phyloP scores from a whole-genome alignment of 2,113 vertebrate species.

The Prinia subflava region DNA sequence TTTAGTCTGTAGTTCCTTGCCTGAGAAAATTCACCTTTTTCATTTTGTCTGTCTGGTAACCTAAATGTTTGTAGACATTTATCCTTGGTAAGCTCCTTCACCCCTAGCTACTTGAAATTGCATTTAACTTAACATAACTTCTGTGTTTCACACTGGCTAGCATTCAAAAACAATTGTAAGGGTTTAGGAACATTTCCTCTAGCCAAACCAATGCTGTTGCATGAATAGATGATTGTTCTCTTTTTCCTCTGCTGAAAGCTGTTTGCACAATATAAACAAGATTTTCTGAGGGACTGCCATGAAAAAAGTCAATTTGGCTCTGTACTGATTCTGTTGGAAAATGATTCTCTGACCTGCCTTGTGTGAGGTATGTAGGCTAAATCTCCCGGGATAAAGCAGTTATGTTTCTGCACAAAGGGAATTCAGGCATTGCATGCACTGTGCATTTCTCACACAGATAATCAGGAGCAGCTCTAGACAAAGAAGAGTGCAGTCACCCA shows the following conservation, averaged over 20 bases:
- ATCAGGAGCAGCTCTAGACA: background rate
- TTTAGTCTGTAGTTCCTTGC: background rate
- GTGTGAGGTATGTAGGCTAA: background rate
- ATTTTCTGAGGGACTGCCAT: background rate
- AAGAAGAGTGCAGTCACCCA: background rate
- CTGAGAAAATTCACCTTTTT: background rate
- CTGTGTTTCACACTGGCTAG: constrained; percentile 8
- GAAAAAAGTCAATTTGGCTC: background rate
- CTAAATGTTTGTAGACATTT: background rate
- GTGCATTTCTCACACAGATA: background rate
- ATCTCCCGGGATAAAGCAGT: background rate
- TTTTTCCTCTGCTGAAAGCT: constrained; percentile 17
- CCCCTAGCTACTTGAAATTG: background rate
- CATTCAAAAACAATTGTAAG: constrained; percentile 40
- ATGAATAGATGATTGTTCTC: constrained; percentile 55
- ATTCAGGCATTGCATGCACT: background rate
- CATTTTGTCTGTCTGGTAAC: background rate
- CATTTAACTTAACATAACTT: background rate
- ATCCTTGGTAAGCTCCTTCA: background rate
- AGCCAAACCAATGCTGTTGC: background rate
- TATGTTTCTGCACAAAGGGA: background rate
- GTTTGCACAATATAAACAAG: constrained; percentile 40
- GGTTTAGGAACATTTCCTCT: constrained; percentile 37
- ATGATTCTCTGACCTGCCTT: background rate
- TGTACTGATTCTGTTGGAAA: background rate